A percentile compares a stretch with the other conserved stretches of the same genome.
phyloP scores from a whole-genome alignment of 2,888 invertebrate genomes.

The Catocala nupta region DNA sequence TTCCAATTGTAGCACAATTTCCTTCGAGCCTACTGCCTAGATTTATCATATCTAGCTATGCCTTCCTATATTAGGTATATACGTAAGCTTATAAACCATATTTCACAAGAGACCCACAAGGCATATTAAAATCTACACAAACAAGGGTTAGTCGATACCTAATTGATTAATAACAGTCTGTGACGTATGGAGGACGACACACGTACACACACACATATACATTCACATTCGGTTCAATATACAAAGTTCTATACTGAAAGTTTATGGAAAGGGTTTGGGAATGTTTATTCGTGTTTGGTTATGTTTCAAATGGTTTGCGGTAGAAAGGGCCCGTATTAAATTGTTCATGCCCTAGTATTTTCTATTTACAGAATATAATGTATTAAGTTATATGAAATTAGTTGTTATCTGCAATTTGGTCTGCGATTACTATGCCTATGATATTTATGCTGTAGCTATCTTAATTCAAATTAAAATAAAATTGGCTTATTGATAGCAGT shows the following conservation, averaged over 20 bases:
- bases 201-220: neutral
- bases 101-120: neutral
- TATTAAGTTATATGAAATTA: neutral
- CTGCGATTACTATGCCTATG: too few species aligned
- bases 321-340: neutral
- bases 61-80: too few species aligned
- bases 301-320: slow-evolving; percentile 10
- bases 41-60: too few species aligned
- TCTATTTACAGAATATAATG: slow-evolving; percentile 5
- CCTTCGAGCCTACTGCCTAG: too few species aligned
- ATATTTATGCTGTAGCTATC: too few species aligned
- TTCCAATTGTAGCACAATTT: too few species aligned
- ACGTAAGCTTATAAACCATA: too few species aligned
- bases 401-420: neutral
- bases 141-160: slow-evolving; percentile 31
- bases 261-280: slow-evolving; percentile 15
- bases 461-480: too few species aligned
- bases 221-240: slow-evolving; percentile 17
- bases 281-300: slow-evolving; percentile 13
- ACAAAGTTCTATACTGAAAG: slow-evolving; percentile 26
- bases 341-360: slow-evolving; percentile 4
- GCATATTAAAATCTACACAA: slow-evolving; percentile 22
- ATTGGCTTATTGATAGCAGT: too few species aligned
- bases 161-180: slow-evolving; percentile 49
- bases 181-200: slow-evolving; percentile 22